Percentiles rank a stretch among this genome's conserved stretches.
These are phyloP conservation scores for Strix uralensis DNA, from an alignment of 2,113 vertebrate genomes.

Conservation along the genomic window DNA sequence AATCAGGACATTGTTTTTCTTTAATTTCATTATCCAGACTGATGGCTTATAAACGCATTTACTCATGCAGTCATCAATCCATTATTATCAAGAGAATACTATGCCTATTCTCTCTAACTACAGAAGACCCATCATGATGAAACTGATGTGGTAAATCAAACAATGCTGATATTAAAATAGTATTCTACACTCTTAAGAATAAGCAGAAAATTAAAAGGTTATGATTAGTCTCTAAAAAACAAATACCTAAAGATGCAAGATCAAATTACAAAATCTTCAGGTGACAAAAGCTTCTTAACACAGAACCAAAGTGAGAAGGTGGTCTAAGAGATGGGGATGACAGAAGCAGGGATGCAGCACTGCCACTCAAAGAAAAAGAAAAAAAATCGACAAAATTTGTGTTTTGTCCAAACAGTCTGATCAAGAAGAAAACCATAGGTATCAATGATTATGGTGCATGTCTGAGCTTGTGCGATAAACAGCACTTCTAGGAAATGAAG, in stretches of 20 bases:
- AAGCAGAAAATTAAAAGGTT: neutral
- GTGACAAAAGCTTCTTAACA: neutral
- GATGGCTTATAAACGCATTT: neutral
- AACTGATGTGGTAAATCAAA: neutral
- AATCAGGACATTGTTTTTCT: neutral
- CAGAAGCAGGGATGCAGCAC: neutral
- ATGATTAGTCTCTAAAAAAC: neutral
- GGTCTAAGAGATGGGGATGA: neutral
- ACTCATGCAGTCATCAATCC: neutral
- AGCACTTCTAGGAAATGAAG: neutral
- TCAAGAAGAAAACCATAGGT: neutral
- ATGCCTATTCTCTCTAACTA: neutral
- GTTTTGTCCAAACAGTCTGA: neutral
- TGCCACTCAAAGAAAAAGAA: neutral
- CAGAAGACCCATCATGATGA: neutral
- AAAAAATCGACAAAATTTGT: rapidly evolving
- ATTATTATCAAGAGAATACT: neutral
- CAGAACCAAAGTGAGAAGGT: neutral
- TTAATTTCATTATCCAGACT: constrained; percentile 19
- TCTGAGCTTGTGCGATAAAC: neutral
- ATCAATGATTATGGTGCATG: neutral
- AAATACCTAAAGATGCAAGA: neutral
- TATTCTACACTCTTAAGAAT: neutral
- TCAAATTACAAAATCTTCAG: neutral
- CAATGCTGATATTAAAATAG: neutral